Percentiles rank a stretch among this genome's conserved stretches.
Evolutionary conservation across 2,113 vertebrate species (phyloP).

Genomic region (Scomber colias): DNA sequence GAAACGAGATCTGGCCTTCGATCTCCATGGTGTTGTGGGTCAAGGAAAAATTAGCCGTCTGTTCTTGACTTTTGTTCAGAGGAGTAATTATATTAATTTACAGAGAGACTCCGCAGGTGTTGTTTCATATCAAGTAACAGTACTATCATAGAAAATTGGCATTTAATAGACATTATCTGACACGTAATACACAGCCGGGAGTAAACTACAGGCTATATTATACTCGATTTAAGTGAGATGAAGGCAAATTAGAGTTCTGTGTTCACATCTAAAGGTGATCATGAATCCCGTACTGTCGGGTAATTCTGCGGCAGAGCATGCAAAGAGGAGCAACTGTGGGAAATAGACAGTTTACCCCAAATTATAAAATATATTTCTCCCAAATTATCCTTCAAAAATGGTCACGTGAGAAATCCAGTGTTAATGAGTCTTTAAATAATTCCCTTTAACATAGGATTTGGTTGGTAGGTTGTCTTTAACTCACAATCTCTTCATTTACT

Average conservation of each 20-base stretch:
- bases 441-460: neutral
- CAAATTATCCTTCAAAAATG: slow-evolving; percentile 1
- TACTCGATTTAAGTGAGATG: neutral
- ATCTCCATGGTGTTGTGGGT: slow-evolving; percentile 80
- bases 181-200: slow-evolving; percentile 83
- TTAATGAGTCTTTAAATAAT: neutral
- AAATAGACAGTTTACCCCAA: too few relatives aligned
- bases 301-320: neutral
- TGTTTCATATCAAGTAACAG: slow-evolving; percentile 91
- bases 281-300: neutral
- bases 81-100: slow-evolving; percentile 89
- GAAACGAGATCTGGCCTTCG: neutral
- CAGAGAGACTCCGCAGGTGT: slow-evolving; percentile 90
- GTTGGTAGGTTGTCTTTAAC: too few relatives aligned
- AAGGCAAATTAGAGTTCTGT: neutral
- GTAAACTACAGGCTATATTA: neutral
- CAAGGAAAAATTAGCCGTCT: slow-evolving; percentile 89
- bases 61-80: slow-evolving; percentile 90
- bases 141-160: slow-evolving; percentile 90
- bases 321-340: too few relatives aligned
- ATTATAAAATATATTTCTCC: too few relatives aligned
- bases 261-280: neutral
- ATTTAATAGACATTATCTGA: slow-evolving; percentile 89
- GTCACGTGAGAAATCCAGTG: neutral
- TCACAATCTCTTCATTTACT: too few relatives aligned